These are phyloP conservation scores for Streptopelia turtur DNA, from an alignment of 2,797 vertebrate species.

Conservation along the genomic window DNA sequence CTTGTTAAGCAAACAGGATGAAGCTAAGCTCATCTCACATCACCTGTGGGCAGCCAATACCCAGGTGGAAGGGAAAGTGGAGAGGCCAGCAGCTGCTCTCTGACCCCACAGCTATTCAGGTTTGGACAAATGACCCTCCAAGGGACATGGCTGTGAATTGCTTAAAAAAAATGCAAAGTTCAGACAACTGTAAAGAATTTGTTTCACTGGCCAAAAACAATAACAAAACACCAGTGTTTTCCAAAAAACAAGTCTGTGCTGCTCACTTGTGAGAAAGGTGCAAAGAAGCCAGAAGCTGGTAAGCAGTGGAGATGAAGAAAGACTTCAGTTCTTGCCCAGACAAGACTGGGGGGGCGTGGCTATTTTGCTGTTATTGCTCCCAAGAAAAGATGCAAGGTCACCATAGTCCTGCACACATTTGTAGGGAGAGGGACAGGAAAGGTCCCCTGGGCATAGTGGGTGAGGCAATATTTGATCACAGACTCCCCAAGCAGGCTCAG, in stretches of 20 bases:
- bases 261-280: rapidly evolving
- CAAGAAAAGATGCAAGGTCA: not conserved
- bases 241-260: not conserved
- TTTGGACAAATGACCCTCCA: not conserved
- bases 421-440: not conserved
- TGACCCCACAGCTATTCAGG: not conserved
- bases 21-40: not conserved
- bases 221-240: not conserved
- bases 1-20: not conserved
- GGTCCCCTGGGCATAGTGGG: rapidly evolving
- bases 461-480: not conserved
- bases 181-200: slow-evolving; percentile 4
- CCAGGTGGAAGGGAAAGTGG: not conserved
- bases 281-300: not conserved
- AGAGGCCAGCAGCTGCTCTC: not conserved
- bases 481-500: not conserved
- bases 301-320: not conserved
- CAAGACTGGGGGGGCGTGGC: not conserved
- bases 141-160: not conserved
- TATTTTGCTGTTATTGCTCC: not conserved
- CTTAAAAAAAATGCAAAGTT: slow-evolving; percentile 63
- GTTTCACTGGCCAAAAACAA: slow-evolving; percentile 18
- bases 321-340: not conserved
- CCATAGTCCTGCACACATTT: not conserved
- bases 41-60: not conserved